Evolutionary conservation across 2,888 invertebrate species (phyloP).

Genomic region (Drosophila greeni): DNA sequence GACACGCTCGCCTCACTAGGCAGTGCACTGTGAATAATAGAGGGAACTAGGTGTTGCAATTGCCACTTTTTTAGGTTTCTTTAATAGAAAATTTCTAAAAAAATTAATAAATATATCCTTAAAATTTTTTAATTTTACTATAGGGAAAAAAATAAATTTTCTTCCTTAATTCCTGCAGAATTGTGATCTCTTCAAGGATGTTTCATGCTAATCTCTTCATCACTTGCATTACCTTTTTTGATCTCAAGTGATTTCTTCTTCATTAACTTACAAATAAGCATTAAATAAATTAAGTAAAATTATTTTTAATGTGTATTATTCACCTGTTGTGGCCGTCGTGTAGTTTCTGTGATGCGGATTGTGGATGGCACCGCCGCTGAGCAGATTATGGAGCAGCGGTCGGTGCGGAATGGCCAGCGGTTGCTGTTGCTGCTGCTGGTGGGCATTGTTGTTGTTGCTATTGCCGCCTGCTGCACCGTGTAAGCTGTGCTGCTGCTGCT

Average conservation of each 20-base stretch:
- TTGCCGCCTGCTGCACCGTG: slow-evolving; percentile 42
- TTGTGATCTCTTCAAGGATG: not conserved
- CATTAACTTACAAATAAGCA: not conserved
- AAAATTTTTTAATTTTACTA: too few species aligned
- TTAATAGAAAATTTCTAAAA: too few species aligned
- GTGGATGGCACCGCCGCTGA: slow-evolving; percentile 79
- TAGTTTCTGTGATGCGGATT: slow-evolving; percentile 79
- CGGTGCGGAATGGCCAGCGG: slow-evolving; percentile 77
- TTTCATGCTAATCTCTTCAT: not conserved
- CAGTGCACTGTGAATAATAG: slow-evolving; percentile 11
- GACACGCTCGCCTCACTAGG: slow-evolving; percentile 25
- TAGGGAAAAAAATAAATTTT: too few species aligned
- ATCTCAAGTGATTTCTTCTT: not conserved
- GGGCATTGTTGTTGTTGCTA: slow-evolving; percentile 63
- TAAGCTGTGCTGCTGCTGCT: slow-evolving; percentile 57
- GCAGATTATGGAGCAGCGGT: slow-evolving; percentile 78
- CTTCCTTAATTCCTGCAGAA: not conserved
- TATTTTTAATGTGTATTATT: slow-evolving; percentile 28
- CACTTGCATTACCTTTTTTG: not conserved
- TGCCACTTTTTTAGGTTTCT: not conserved
- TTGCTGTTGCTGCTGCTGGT: slow-evolving; percentile 56
- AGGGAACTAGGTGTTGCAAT: not conserved
- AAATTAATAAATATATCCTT: too few species aligned
- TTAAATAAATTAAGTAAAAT: not conserved
- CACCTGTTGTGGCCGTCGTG: slow-evolving; percentile 79